phyloP scores from a whole-genome alignment of 2,113 vertebrate genomes.

The Hiodon tergisus region DNA sequence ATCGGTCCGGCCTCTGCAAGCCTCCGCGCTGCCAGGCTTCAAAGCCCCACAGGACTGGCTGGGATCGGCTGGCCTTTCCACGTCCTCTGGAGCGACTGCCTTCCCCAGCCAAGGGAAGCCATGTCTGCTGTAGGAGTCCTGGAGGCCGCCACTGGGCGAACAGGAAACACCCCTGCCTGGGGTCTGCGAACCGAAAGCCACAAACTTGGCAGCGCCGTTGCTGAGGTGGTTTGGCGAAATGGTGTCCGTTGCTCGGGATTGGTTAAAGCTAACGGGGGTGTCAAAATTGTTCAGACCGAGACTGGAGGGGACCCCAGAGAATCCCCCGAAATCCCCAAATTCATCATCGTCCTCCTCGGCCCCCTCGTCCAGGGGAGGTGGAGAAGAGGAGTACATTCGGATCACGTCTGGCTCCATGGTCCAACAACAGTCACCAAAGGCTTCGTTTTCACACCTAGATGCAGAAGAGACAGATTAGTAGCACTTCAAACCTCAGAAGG shows the following conservation, averaged over 20 bases:
- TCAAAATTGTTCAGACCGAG: slow-evolving; percentile 68
- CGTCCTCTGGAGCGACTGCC: slow-evolving; percentile 35
- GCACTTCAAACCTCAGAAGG: background rate
- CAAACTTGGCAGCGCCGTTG: slow-evolving; percentile 57
- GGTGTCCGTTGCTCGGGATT: slow-evolving; percentile 55
- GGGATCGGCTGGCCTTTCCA: slow-evolving; percentile 52
- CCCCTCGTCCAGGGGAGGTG: slow-evolving; percentile 75
- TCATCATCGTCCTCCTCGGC: slow-evolving; percentile 80
- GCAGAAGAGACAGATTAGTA: background rate
- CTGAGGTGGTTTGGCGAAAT: slow-evolving; percentile 63
- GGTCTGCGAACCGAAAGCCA: slow-evolving; percentile 62
- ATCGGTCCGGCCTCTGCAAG: slow-evolving; percentile 41
- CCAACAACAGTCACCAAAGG: slow-evolving; percentile 48
- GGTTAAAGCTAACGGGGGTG: slow-evolving; percentile 49
- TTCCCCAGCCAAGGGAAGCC: slow-evolving; percentile 55
- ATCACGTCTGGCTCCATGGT: slow-evolving; percentile 87
- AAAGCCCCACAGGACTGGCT: slow-evolving; percentile 45
- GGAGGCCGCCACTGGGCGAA: slow-evolving; percentile 53
- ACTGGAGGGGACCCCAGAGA: slow-evolving; percentile 65
- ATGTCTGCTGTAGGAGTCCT: slow-evolving; percentile 60
- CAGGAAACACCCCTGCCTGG: slow-evolving; percentile 50
- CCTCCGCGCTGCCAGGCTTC: slow-evolving; percentile 40
- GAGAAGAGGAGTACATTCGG: slow-evolving; percentile 79
- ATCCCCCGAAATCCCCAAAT: slow-evolving; percentile 81
- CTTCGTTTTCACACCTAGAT: slow-evolving; percentile 60